Conservation (phyloP, 2,797 vertebrate species). For the Poeciliopsis paucimaculata region DNA sequence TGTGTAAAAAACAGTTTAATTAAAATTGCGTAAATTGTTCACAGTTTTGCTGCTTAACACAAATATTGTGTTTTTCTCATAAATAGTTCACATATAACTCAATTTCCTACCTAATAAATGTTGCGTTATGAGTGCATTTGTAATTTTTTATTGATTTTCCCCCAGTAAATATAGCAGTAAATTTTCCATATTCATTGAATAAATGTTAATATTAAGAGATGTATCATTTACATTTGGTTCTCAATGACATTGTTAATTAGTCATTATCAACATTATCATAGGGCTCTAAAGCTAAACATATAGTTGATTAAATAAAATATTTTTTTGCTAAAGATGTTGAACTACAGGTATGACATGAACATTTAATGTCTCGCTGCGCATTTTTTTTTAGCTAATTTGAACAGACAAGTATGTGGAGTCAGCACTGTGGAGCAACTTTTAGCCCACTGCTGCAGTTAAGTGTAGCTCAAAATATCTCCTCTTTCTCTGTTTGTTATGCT, state of each 20-base stretch:
- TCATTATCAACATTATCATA: neutral
- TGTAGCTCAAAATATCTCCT: neutral
- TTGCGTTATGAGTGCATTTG: neutral
- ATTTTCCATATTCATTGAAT: neutral
- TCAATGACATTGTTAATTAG: neutral
- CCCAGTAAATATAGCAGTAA: neutral
- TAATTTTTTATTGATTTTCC: neutral
- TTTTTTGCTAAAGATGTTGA: neutral
- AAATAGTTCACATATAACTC: neutral
- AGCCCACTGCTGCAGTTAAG: neutral
- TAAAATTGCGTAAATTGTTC: no score
- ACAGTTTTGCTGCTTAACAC: neutral
- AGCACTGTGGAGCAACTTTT: neutral
- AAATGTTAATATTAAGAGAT: neutral
- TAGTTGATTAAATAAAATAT: neutral
- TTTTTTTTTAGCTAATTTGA: neutral
- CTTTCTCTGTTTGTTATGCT: neutral
- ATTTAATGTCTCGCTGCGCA: neutral
- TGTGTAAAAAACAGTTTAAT: neutral
- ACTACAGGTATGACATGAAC: neutral
- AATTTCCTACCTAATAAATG: neutral
- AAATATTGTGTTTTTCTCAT: neutral
- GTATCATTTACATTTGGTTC: neutral
- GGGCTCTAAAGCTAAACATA: neutral
- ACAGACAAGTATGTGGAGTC: constrained; percentile 1